Conservation (phyloP, 2,797 vertebrate species). For the Cynodonichthys magdalenae region DNA sequence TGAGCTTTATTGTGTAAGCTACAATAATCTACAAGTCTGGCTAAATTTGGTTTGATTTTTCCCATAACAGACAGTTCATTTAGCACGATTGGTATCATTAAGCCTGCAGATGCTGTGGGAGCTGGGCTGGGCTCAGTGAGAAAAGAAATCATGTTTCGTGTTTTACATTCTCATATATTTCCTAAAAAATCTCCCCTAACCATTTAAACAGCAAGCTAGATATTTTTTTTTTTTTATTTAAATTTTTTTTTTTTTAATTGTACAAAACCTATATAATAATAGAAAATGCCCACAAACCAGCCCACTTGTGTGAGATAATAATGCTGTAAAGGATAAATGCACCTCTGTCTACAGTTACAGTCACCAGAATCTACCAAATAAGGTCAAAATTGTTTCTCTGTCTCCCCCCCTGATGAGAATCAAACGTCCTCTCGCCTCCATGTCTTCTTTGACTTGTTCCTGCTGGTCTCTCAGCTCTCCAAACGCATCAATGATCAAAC, state of each 20-base stretch:
- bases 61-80: not conserved
- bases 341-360: not conserved
- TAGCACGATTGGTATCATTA: not conserved
- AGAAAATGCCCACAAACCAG: not conserved
- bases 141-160: not conserved
- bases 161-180: not conserved
- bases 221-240: no score
- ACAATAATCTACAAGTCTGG: not conserved
- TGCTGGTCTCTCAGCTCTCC: constrained; percentile 98
- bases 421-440: constrained; percentile 87
- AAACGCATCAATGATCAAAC: constrained; percentile 98
- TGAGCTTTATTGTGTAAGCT: not conserved
- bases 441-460: constrained; percentile 98
- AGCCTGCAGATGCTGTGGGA: not conserved
- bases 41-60: not conserved
- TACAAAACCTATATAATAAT: constrained; percentile 5
- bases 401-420: constrained; percentile 3
- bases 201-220: not conserved
- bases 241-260: no score
- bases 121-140: not conserved
- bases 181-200: not conserved
- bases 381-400: not conserved
- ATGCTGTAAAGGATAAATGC: constrained; percentile 1
- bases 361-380: not conserved
- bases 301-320: no score